phyloP scores from a whole-genome alignment of 2,888 invertebrate genomes.

The Villa cingulata region DNA sequence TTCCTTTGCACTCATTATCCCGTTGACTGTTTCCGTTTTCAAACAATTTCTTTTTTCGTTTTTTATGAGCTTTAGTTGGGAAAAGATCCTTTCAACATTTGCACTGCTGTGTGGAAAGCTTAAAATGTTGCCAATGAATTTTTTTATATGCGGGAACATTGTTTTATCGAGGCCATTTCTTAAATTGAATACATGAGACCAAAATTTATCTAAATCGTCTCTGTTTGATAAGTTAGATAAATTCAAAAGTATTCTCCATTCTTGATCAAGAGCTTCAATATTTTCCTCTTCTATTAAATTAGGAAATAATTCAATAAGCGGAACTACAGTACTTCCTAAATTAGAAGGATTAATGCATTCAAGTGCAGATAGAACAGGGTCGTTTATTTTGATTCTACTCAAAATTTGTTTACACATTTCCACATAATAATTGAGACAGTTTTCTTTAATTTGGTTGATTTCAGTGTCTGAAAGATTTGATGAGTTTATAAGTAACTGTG shows the following conservation, averaged over 20 bases:
- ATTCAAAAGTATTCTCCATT: conserved; percentile 9
- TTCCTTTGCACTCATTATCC: neutral
- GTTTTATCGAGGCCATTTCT: conserved; percentile 8
- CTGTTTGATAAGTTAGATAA: conserved; percentile 3
- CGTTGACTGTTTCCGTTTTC: neutral
- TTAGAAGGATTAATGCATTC: conserved; percentile 4
- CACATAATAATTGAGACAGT: conserved; percentile 5
- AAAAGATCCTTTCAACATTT: neutral
- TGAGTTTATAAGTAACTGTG: neutral
- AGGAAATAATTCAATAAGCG: neutral
- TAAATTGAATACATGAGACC: conserved; percentile 4
- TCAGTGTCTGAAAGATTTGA: neutral
- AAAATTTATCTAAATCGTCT: conserved; percentile 8
- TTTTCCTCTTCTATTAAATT: conserved; percentile 3
- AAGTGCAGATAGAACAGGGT: conserved; percentile 2
- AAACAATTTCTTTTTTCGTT: neutral
- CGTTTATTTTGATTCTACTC: conserved; percentile 4
- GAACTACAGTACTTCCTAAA: conserved; percentile 1
- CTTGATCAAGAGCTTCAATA: conserved; percentile 7
- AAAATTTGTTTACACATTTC: conserved; percentile 6
- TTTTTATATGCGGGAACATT: conserved; percentile 3
- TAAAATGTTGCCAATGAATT: neutral
- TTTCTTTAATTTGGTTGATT: neutral
- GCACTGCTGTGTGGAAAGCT: neutral
- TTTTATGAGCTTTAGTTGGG: neutral